Base-by-base conservation (phyloP, 2,888 invertebrate genomes). In the Sepioteuthis lessoniana region DNA sequence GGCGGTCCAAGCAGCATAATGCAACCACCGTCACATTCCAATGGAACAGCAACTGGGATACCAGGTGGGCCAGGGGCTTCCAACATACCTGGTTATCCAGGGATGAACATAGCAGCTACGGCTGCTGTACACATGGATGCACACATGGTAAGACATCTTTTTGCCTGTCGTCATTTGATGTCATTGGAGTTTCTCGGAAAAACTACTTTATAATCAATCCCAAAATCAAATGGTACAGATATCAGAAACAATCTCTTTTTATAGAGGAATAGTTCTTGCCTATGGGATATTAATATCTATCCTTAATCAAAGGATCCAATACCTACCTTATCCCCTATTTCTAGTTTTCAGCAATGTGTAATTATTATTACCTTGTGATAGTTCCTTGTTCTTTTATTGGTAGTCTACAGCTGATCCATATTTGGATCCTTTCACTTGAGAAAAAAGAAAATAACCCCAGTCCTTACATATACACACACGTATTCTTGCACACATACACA, bases 1-100 rank as follows among this genome's bases (percentile, higher is more conserved):
- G 94, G 94, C 16, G 94, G 95, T 90, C 95, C 95, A 94, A 94
- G 94, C 92, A 95, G 95, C 94, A 95, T 96, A 95, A 95, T 96
- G 96, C 95, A 95, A 92, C 95, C 96, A 90, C 95, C 95, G 93
- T n/a, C 76, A 76, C 97, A 97, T 97, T 97, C 97, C 97, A 97
- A 98, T 97, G 97, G 98, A 96, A 97, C 97, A 96, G 97, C 97
- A 95, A 97, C 96, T 94, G 95, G 95, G 94, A 95, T 96, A 95
- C 95, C 95, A 21, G 94, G 96, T 76, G 97, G 96, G 95, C 95
- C 96, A 19, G 95, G 96, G 35, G 95, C 95, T 95, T 95, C 95
- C 94, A 94, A 95, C 42, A 94, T 95, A 94, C 94, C 95, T 35
- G 95, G 96, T 76, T 92, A 92, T 47, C 92, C 42, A 46, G n/a